phyloP scores from a whole-genome alignment of 2,888 invertebrate species.

The Crocallis elinguaria region DNA sequence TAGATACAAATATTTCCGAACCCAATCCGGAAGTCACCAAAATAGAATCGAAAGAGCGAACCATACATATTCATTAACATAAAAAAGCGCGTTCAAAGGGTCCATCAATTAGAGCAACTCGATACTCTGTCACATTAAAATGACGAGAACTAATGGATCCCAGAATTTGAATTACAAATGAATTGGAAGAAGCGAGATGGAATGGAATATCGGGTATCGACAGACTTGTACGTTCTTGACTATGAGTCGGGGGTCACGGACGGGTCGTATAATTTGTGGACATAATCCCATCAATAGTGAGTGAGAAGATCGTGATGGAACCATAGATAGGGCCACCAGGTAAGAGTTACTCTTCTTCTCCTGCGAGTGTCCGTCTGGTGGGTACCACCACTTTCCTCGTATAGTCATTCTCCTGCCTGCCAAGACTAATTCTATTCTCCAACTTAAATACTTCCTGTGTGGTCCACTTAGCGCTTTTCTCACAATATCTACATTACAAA shows the following conservation, averaged over 20 bases:
- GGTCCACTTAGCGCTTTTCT: neutral
- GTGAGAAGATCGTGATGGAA: too few species aligned
- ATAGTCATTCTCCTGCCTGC: too few species aligned
- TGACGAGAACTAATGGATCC: conserved; percentile 83
- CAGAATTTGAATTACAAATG: conserved; percentile 83
- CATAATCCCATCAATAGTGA: too few species aligned
- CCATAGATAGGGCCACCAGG: too few species aligned
- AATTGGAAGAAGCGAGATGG: conserved; percentile 67
- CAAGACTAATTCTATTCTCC: too few species aligned
- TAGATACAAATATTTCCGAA: neutral
- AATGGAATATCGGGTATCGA: conserved; percentile 30
- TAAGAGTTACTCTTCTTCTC: too few species aligned
- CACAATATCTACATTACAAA: conserved; percentile 5
- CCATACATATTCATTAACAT: conserved; percentile 47
- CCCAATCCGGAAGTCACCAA: conserved; percentile 39
- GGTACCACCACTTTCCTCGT: too few species aligned
- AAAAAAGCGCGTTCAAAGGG: conserved; percentile 56
- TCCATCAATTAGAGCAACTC: conserved; percentile 83
- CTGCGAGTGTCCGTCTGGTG: too few species aligned
- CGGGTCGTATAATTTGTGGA: neutral
- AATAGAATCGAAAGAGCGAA: conserved; percentile 28
- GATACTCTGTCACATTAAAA: conserved; percentile 84
- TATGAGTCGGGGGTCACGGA: too few species aligned
- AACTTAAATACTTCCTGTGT: too few species aligned
- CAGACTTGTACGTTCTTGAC: neutral